A percentile compares a stretch with the other conserved stretches of the same genome.
phyloP scores from a whole-genome alignment of 2,113 vertebrate species.

The Dryoscopus gambensis region DNA sequence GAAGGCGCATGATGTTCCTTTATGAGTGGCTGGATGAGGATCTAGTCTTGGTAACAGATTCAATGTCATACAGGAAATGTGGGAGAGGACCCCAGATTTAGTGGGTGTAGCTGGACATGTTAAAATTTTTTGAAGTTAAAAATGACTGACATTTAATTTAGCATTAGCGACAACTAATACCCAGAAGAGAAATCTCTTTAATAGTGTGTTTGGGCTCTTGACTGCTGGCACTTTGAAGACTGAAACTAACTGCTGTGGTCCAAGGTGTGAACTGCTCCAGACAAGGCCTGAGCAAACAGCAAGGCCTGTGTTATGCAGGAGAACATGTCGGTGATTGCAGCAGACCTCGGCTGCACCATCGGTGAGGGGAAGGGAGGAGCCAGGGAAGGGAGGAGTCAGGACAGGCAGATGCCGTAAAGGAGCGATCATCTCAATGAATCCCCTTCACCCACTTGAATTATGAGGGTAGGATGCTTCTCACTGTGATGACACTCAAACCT shows the following conservation, averaged over 20 bases:
- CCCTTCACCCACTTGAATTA: constrained; percentile 5
- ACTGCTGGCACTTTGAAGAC: background rate
- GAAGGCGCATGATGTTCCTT: background rate
- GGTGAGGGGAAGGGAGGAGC: too few relatives aligned
- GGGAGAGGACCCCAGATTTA: background rate
- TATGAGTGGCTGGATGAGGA: background rate
- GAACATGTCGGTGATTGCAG: background rate
- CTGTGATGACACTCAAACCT: background rate
- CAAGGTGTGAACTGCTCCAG: background rate
- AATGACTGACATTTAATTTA: background rate
- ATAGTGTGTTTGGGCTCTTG: background rate
- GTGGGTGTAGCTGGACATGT: background rate
- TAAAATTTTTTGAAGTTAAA: background rate
- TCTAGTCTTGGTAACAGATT: background rate
- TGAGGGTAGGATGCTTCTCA: background rate
- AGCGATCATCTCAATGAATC: background rate
- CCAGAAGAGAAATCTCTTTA: background rate
- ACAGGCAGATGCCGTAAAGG: background rate
- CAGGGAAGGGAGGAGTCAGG: background rate
- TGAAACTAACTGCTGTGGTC: background rate
- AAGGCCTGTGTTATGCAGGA: background rate
- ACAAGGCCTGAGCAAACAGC: background rate
- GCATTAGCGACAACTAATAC: background rate
- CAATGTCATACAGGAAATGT: background rate
- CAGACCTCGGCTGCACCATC: background rate